Evolutionary conservation across 2,888 invertebrate species (phyloP).

Genomic region (Phyllotreta striolata): DNA sequence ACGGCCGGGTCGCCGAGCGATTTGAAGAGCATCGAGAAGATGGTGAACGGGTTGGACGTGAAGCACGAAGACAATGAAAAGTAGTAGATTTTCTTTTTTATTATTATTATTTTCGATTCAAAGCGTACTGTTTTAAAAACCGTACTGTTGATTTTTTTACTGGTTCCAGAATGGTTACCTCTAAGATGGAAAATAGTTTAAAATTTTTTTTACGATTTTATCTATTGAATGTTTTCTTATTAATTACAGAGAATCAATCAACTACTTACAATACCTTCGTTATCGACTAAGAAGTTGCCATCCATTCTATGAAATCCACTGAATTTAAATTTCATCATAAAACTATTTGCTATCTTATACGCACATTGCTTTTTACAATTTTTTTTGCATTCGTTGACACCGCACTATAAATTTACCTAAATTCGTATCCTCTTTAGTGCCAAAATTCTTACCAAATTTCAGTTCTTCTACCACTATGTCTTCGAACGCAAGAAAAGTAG

Average conservation of each 20-base stretch:
- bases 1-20: slow-evolving; percentile 76
- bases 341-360: too few species aligned
- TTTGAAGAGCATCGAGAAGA: slow-evolving; percentile 95
- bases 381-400: too few species aligned
- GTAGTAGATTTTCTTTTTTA: slow-evolving; percentile 50
- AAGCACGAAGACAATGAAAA: slow-evolving; percentile 66
- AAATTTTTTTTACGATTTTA: too few species aligned
- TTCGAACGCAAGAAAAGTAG: background rate
- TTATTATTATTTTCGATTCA: slow-evolving; percentile 30
- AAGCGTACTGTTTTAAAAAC: slow-evolving; percentile 28
- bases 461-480: background rate
- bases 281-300: background rate
- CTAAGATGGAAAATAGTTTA: background rate
- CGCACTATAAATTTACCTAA: too few species aligned
- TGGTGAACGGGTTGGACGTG: slow-evolving; percentile 95
- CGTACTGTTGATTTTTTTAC: slow-evolving; percentile 36
- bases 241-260: background rate
- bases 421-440: too few species aligned
- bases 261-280: background rate
- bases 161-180: slow-evolving; percentile 1
- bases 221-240: too few species aligned
- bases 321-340: too few species aligned
- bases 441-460: too few species aligned
- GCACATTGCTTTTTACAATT: too few species aligned
- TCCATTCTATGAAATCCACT: background rate